Base-by-base conservation (phyloP, 1,140 invertebrate species). In the Acyrthosiphon pisum region DNA sequence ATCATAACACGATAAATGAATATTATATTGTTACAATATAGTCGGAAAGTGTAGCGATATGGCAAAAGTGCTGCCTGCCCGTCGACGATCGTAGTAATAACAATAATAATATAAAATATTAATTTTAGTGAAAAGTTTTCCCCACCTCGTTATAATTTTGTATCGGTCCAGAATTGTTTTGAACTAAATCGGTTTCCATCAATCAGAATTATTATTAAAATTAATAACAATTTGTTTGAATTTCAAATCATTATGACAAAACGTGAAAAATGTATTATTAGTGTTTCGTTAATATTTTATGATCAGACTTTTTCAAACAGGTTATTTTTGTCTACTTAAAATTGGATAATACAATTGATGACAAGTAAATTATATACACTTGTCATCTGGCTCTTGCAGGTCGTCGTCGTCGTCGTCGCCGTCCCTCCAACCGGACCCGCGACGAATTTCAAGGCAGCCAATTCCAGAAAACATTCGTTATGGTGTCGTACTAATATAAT, bases 361-460 rank as follows among this genome's bases (percentile, higher is more conserved):
- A 90, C 37, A 53, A 90, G 35, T 90, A 60, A 90, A 90, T 90
- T 90, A 41, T 90, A 41, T 68, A n/a, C 11, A 68, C 88, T 30
- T 41, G 48, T 92, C 60, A 48, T 48, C 18, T 37, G 90, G 35
- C 37, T 44, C 30, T n/a, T 87, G 37, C 23, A 26, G n/a, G 46
- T 50, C 48, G 48, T 48, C 48, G 30, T 48, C 41, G 86, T 88
- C n/a, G 86, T 50, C 26, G 86, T 88, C n/a, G 86, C 35, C 30
- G 86, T 88, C n/a, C 48, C 46, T 35, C 46, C n/a, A 86, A 86
- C 84, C n/a, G 86, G 20, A 53, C 20, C 81, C 86, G 83, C 41
- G 83, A 93, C 83, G 83, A 87, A 87, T 93, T 53, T 89, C 83
- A 87, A 93, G 93, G 83, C 26, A 37, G 60, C 50, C 50, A 30